A percentile compares a stretch with the other conserved stretches of the same genome.
Conservation (phyloP, 1,140 invertebrate species). For the Euura saliciscinereae region DNA sequence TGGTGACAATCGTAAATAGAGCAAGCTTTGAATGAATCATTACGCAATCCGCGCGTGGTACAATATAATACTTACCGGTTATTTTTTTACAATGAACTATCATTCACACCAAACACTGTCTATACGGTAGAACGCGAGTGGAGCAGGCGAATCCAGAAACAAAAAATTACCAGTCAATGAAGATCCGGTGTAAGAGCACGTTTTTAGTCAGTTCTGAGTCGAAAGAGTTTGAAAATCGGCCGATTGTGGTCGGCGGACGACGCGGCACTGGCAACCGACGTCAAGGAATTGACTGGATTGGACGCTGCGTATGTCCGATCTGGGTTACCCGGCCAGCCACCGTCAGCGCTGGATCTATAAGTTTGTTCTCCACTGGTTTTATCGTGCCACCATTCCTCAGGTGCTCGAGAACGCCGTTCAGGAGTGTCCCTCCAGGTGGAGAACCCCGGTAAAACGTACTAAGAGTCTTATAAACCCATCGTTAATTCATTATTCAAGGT, state of each 20-base stretch:
- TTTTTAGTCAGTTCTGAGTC: not conserved
- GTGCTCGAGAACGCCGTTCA: not conserved
- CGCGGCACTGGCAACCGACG: slow-evolving; percentile 48
- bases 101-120: not conserved
- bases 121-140: not conserved
- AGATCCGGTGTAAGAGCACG: not conserved
- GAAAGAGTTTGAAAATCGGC: slow-evolving; percentile 5
- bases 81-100: not conserved
- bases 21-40: too few species aligned
- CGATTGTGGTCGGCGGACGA: slow-evolving; percentile 40
- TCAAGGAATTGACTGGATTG: slow-evolving; percentile 47
- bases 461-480: not conserved
- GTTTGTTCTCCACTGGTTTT: slow-evolving; percentile 4
- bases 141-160: too few species aligned
- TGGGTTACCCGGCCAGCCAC: slow-evolving; percentile 61
- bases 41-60: not conserved
- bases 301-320: slow-evolving; percentile 42
- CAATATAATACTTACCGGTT: not conserved
- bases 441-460: not conserved
- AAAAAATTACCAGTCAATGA: not conserved
- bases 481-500: not conserved
- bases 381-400: slow-evolving; percentile 35
- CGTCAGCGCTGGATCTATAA: slow-evolving; percentile 1
- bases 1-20: too few species aligned
- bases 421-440: not conserved